Base-by-base conservation (phyloP, 2,113 vertebrate genomes). In the Lophura nycthemera region DNA sequence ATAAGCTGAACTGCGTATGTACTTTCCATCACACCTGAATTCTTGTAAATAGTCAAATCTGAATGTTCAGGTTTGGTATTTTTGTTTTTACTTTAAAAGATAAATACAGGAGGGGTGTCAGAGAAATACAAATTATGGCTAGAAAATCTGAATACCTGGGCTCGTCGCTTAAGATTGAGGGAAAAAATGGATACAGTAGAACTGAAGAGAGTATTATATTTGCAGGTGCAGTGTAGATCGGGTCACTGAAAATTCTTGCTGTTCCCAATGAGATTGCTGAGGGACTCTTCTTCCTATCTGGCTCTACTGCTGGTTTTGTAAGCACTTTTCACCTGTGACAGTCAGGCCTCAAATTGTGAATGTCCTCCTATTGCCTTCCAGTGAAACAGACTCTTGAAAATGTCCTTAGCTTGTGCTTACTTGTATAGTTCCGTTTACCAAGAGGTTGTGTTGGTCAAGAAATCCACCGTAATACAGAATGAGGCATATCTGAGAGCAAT, bases 361-460 rank as follows among this genome's bases (percentile, higher is more conserved):
- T 90, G 91, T 83, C 78, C 67, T 90, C 85, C 74, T 95, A 74
- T 77, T 95, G 94, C 96, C 95, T 97, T 97, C 92, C 90, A 75
- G 66, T 85, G 88, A 88, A 96, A 95, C 59, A 75, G 93, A 80
- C 88, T 95, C 80, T 96, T 95, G 86, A 92, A 92, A 87, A 92
- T 87, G 88, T 95, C 92, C 66, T 80, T 86, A 89, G 81, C 67
- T 88, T 81, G 78, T 91, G 69, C 74, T 89, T 71, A 45, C 83
- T 83, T 93, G 85, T 90, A 27, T 90, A 83, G 94, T 91, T 86
- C 74, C 93, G 80, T 93, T 85, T 94, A 67, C 85, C 80, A 86
- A 88, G 72, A 95, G 67, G 83, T 95, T 71, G 38, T 83, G 92
- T 78, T 76, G 94, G 73, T 96, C 77, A 30, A 89, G 86, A 88